Evolutionary conservation across 2,888 invertebrate species (phyloP).

Genomic region (Ichneumoninae sp.): DNA sequence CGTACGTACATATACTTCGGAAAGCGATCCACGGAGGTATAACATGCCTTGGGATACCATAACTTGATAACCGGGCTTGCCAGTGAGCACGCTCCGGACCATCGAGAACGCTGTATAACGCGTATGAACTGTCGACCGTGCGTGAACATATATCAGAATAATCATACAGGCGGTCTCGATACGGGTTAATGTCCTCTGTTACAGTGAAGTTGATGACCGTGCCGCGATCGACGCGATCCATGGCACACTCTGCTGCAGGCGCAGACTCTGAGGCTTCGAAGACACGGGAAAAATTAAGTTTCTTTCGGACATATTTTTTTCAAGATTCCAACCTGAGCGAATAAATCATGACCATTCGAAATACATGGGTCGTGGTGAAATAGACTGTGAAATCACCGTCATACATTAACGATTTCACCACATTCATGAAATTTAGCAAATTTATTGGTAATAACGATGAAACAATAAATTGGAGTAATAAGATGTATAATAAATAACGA

Average conservation of each 20-base stretch:
- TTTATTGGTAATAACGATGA: too few species aligned
- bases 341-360: not conserved
- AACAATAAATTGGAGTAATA: too few species aligned
- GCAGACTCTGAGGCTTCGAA: constrained; percentile 35
- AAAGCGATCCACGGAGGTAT: constrained; percentile 60
- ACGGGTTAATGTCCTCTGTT: constrained; percentile 33
- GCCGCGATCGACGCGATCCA: constrained; percentile 39
- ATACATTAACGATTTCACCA: too few species aligned
- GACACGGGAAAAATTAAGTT: constrained; percentile 12
- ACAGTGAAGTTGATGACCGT: constrained; percentile 17
- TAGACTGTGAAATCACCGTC: too few species aligned
- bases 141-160: constrained; percentile 76
- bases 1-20: constrained; percentile 59
- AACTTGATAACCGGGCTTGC: constrained; percentile 77
- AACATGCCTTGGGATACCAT: constrained; percentile 73
- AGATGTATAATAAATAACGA: too few species aligned
- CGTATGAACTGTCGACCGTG: constrained; percentile 64
- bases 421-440: too few species aligned
- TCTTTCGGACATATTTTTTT: not conserved
- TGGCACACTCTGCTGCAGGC: constrained; percentile 4
- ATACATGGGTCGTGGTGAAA: too few species aligned
- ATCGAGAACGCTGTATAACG: constrained; percentile 71
- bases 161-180: constrained; percentile 68
- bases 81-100: constrained; percentile 38
- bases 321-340: not conserved